Conservation (phyloP, 1,140 invertebrate genomes). For the Caenorhabditis tropicalis region DNA sequence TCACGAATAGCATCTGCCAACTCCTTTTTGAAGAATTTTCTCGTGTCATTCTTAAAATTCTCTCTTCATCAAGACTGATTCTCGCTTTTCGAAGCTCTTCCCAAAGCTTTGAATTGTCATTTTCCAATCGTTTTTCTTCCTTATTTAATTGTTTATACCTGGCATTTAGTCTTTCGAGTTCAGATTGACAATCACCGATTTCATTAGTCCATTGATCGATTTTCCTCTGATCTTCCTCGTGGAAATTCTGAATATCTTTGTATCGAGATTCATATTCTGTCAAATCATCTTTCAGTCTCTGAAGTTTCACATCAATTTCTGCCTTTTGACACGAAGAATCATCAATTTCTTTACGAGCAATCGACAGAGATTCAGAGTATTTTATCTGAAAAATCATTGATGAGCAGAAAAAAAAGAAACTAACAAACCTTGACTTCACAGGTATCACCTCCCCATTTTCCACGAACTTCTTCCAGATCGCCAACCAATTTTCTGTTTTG, state of each 20-base stretch:
- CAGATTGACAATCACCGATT: conserved; percentile 74
- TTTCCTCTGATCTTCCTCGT: conserved; percentile 73
- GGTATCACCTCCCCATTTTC: conserved; percentile 74
- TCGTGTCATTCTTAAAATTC: conserved; percentile 73
- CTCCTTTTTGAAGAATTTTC: conserved; percentile 75
- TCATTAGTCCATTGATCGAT: conserved; percentile 74
- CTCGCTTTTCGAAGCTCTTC: conserved; percentile 57
- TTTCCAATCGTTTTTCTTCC: conserved; percentile 62
- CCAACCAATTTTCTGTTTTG: conserved; percentile 73
- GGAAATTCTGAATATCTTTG: conserved; percentile 74
- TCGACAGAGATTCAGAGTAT: conserved; percentile 68
- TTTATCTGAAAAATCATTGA: conserved; percentile 68
- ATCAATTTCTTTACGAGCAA: conserved; percentile 71
- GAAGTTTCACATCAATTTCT: conserved; percentile 71
- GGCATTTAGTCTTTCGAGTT: conserved; percentile 74
- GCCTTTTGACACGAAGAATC: conserved; percentile 70
- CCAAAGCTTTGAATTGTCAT: conserved; percentile 11
- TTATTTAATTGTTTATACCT: conserved; percentile 66
- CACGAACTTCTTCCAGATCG: conserved; percentile 73
- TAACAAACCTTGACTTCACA: conserved; percentile 74
- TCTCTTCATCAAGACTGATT: conserved; percentile 74
- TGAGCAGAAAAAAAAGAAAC: too few relatives aligned
- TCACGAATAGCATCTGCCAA: conserved; percentile 74
- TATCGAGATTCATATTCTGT: conserved; percentile 72
- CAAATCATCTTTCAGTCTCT: conserved; percentile 68